A percentile compares a stretch with the other conserved stretches of the same genome.
Conservation (phyloP, 2,113 vertebrate species). For the Hystrix cristata region DNA sequence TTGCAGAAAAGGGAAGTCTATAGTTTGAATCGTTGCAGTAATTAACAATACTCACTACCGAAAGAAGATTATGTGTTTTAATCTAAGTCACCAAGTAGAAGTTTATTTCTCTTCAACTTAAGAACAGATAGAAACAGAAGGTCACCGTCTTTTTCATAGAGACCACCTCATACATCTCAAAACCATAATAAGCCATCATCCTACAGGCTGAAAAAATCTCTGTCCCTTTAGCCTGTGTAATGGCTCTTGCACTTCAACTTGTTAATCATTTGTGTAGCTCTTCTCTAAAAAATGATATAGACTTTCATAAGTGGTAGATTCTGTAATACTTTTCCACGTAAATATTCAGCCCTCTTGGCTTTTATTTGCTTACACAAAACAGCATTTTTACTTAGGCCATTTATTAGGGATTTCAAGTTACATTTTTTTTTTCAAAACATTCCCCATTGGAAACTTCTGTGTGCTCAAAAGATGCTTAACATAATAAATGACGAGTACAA, state of each 20-base stretch:
- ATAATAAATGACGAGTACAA: conserved; percentile 14
- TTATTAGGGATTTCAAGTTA: not conserved
- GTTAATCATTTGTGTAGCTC: not conserved
- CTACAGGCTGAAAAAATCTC: not conserved
- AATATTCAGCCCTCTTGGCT: not conserved
- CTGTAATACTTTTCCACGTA: not conserved
- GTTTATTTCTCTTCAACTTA: conserved; percentile 5
- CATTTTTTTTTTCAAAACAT: not conserved
- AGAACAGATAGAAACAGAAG: not conserved
- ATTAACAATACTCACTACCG: not conserved
- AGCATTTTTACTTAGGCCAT: not conserved
- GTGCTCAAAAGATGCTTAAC: not conserved
- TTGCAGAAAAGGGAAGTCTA: not conserved
- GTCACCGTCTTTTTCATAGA: not conserved
- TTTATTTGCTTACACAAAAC: not conserved
- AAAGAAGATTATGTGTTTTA: conserved; percentile 33
- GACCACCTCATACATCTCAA: not conserved
- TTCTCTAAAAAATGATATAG: not conserved
- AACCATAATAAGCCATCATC: not conserved
- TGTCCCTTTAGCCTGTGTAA: not conserved
- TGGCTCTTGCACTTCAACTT: not conserved
- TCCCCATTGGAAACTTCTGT: not conserved
- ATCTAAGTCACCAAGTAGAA: not conserved
- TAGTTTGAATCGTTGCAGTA: not conserved
- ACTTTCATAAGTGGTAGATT: not conserved